phyloP scores from a whole-genome alignment of 2,113 vertebrate genomes.

The Ciconia stormi region DNA sequence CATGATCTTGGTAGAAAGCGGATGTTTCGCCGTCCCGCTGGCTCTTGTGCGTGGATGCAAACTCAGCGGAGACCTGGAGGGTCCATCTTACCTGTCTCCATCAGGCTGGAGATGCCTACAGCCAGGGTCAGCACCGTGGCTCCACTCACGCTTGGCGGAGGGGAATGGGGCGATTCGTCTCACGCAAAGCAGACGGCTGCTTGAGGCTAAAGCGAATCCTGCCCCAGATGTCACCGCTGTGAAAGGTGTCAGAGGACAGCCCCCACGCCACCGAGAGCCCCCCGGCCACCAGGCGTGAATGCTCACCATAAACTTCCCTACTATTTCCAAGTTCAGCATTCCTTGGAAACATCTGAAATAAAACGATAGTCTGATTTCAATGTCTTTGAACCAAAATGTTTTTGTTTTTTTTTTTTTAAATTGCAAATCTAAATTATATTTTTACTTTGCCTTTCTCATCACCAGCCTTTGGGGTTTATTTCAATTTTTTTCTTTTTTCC shows the following conservation, averaged over 20 bases:
- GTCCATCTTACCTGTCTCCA: background rate
- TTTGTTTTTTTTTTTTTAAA: background rate
- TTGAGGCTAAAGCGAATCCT: background rate
- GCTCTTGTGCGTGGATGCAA: accelerated
- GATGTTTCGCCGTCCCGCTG: background rate
- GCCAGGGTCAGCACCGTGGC: accelerated
- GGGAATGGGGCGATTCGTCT: accelerated
- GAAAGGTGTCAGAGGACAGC: background rate
- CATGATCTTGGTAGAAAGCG: background rate
- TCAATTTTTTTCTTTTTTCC: background rate
- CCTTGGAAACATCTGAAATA: background rate
- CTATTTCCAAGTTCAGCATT: background rate
- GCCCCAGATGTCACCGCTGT: background rate
- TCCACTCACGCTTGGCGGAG: accelerated
- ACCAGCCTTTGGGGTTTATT: background rate
- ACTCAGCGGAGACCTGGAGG: background rate
- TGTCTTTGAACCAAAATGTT: background rate
- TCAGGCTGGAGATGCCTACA: background rate
- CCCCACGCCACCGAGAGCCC: background rate
- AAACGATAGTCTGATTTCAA: background rate
- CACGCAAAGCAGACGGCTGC: background rate
- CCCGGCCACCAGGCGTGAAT: accelerated
- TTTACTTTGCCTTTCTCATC: background rate
- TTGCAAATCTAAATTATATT: background rate
- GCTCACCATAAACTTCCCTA: background rate